These are phyloP conservation scores for Drosophila bocqueti DNA, from an alignment of 1,140 invertebrate species.

Conservation along the genomic window DNA sequence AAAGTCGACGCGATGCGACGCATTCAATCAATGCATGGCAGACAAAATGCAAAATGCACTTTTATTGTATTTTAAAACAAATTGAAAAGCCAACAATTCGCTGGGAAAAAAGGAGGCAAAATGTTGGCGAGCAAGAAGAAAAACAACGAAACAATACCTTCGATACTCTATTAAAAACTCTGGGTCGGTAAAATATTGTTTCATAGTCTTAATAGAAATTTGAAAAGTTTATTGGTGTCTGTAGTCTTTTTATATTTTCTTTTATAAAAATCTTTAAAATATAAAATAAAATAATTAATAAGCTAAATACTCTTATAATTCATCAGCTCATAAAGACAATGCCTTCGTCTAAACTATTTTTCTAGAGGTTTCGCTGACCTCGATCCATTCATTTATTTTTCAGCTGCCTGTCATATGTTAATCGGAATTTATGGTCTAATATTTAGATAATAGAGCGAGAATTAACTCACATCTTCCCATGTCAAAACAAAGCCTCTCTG, in stretches of 20 bases:
- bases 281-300: neutral
- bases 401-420: constrained; percentile 10
- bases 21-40: constrained; percentile 79
- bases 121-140: constrained; percentile 12
- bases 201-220: neutral
- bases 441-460: constrained; percentile 28
- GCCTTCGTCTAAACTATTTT: neutral
- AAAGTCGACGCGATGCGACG: constrained; percentile 51
- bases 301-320: neutral
- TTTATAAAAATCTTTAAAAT: neutral
- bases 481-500: constrained; percentile 22
- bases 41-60: constrained; percentile 79
- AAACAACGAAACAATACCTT: constrained; percentile 11
- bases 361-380: constrained; percentile 20
- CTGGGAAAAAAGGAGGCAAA: constrained; percentile 40
- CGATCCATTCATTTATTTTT: constrained; percentile 10
- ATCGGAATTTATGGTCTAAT: constrained; percentile 37
- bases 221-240: too few species aligned
- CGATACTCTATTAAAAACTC: constrained; percentile 28
- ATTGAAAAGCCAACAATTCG: constrained; percentile 72
- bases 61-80: constrained; percentile 83
- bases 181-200: neutral
- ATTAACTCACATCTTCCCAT: constrained; percentile 17
- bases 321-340: neutral
- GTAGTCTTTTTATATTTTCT: neutral